These are phyloP conservation scores for Cassiopea xamachana DNA, from an alignment of 30 jellyfish, hydroid and myxozoan genomes.

Conservation along the genomic window DNA sequence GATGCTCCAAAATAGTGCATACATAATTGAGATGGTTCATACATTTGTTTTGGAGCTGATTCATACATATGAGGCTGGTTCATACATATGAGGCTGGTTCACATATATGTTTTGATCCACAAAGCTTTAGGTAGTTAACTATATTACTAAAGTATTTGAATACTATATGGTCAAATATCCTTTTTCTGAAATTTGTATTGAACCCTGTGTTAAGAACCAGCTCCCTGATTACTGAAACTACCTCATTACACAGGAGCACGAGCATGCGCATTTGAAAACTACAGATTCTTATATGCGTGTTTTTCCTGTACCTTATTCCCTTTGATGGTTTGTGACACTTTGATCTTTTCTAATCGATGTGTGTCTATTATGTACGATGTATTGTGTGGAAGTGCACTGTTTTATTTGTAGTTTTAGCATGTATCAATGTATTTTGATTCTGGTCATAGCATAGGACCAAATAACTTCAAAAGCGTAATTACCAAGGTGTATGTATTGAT, in stretches of 20 bases:
- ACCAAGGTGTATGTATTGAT: slow-evolving; percentile 59
- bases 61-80: too few relatives aligned
- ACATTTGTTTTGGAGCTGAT: too few relatives aligned
- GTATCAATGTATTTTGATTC: slow-evolving; percentile 23
- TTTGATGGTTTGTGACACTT: not conserved
- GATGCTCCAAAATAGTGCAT: too few relatives aligned
- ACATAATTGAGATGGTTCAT: too few relatives aligned
- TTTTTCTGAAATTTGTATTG: too few relatives aligned
- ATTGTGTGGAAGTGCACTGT: not conserved
- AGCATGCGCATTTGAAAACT: not conserved
- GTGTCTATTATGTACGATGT: not conserved
- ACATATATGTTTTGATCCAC: too few relatives aligned
- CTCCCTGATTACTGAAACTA: too few relatives aligned
- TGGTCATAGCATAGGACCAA: slow-evolving; percentile 14
- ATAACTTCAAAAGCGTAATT: slow-evolving; percentile 10
- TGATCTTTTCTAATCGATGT: not conserved
- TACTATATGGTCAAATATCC: too few relatives aligned
- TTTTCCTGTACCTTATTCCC: not conserved
- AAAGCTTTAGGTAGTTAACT: too few relatives aligned
- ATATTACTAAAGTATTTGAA: too few relatives aligned
- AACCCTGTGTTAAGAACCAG: too few relatives aligned
- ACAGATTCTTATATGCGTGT: not conserved
- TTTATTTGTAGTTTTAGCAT: slow-evolving; percentile 19
- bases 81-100: too few relatives aligned
- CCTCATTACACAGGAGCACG: not conserved